Evolutionary conservation across 2,888 invertebrate species (phyloP), one percentile per base, ranked within the genome.

Genomic region (Parapristionchus giblindavisi): DNA sequence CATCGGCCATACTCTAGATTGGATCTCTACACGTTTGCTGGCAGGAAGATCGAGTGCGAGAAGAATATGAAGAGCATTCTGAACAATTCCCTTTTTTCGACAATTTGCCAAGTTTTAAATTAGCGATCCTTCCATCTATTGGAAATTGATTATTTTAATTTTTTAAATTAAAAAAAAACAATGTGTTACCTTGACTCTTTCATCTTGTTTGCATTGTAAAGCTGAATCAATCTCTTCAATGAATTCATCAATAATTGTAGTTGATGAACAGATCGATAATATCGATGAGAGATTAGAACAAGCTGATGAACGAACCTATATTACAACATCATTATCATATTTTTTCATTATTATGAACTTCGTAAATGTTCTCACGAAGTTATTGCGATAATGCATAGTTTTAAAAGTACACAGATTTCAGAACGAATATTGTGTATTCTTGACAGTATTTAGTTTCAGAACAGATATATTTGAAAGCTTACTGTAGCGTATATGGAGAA

Each of bases 401-500:
- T n/a, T n/a, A n/a, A n/a, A n/a, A n/a, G n/a, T n/a, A n/a, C n/a
- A n/a, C n/a, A n/a, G n/a, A n/a, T n/a, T 43, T 43, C 17, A 8
- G 17, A 43, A 43, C 43, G 17, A 43, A 43, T 14, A 43, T 8
- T 14, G 43, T 17, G 43, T 8, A 43, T 17, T 14, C 43, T 14
- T 14, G 17, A 43, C 8, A 43, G 43, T 43, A 14, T 43, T 43
- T 17, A 43, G 43, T 8, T 14, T 17, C n/a, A n/a, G n/a, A n/a
- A n/a, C n/a, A n/a, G n/a, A n/a, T n/a, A 56, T n/a, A 24, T 27
- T 56, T 14, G 29, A 43, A 56, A 56, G 56, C 21, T 3, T 21
- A 68, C 68, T 52, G 68, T 68, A 8, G 48, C 68, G 29, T 68
- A 68, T 8, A 52, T 32, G 11, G 68, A 68, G 68, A 68, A 68